Evolutionary conservation across 2,888 invertebrate genomes (phyloP).

Genomic region (Acrobasis consociella): DNA sequence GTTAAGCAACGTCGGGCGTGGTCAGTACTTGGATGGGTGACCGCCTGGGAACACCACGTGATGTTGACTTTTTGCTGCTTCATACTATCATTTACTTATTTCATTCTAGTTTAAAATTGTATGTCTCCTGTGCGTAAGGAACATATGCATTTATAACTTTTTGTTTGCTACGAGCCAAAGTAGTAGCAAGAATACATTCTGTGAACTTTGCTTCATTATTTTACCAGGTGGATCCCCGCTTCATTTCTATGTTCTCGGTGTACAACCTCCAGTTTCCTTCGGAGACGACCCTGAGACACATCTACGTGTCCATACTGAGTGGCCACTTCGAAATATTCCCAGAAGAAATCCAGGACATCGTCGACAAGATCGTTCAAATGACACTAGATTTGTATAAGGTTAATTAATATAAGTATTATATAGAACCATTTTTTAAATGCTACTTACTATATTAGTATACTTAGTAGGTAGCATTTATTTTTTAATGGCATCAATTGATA

Average conservation of each 20-base stretch:
- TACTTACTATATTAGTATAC: too few relatives aligned
- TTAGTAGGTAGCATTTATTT: too few relatives aligned
- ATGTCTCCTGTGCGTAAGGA: too few relatives aligned
- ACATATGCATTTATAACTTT: too few relatives aligned
- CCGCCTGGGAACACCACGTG: conserved; percentile 56
- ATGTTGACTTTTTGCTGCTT: conserved; percentile 34
- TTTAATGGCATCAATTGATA: too few relatives aligned
- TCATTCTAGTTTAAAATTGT: too few relatives aligned
- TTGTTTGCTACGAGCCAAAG: too few relatives aligned
- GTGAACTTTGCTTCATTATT: not conserved
- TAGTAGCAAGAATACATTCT: not conserved
- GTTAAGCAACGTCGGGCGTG: conserved; percentile 70
- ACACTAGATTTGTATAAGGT: conserved; percentile 93
- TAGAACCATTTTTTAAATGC: too few relatives aligned
- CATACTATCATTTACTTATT: too few relatives aligned
- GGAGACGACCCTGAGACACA: conserved; percentile 88
- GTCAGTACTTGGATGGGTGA: conserved; percentile 66
- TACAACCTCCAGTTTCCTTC: conserved; percentile 94
- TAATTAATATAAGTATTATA: conserved; percentile 16
- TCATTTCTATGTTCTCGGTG: conserved; percentile 94
- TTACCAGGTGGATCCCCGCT: conserved; percentile 90
- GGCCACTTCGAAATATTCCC: conserved; percentile 90
- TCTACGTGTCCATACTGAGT: conserved; percentile 90
- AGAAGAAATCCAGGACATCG: conserved; percentile 84
- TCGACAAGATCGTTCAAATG: conserved; percentile 87